Evolutionary conservation across 2,113 vertebrate genomes (phyloP).

Genomic region (Bambusicola thoracicus): DNA sequence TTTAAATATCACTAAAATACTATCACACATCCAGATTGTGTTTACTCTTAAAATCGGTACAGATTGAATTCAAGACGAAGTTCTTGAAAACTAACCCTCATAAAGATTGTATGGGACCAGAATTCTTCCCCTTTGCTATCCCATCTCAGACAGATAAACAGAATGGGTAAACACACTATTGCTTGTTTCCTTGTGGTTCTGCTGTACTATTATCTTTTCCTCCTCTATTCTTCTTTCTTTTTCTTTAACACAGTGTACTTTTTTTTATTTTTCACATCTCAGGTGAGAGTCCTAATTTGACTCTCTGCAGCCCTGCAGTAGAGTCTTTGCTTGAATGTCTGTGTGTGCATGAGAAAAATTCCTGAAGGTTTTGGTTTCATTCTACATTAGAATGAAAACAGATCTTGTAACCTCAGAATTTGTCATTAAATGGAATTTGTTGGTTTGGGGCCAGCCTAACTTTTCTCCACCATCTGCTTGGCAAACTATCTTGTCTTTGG

Average conservation of each 20-base stretch:
- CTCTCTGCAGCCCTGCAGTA: background rate
- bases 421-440: background rate
- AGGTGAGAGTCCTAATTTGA: background rate
- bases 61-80: background rate
- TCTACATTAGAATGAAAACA: background rate
- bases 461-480: constrained; percentile 52
- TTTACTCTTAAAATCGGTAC: background rate
- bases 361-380: background rate
- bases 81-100: background rate
- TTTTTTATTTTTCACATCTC: background rate
- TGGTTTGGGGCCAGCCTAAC: background rate
- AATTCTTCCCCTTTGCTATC: background rate
- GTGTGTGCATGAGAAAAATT: background rate
- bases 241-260: accelerated
- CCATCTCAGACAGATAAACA: background rate
- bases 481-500: constrained; percentile 20
- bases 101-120: background rate
- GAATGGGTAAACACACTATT: background rate
- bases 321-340: background rate
- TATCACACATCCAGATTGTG: background rate
- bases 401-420: background rate
- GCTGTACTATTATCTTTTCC: background rate
- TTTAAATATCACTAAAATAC: background rate
- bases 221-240: background rate
- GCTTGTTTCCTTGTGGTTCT: background rate